A percentile compares a stretch with the other conserved stretches of the same genome.
Evolutionary conservation across 2,888 invertebrate species (phyloP).

Genomic region (Osedax fenrisi): DNA sequence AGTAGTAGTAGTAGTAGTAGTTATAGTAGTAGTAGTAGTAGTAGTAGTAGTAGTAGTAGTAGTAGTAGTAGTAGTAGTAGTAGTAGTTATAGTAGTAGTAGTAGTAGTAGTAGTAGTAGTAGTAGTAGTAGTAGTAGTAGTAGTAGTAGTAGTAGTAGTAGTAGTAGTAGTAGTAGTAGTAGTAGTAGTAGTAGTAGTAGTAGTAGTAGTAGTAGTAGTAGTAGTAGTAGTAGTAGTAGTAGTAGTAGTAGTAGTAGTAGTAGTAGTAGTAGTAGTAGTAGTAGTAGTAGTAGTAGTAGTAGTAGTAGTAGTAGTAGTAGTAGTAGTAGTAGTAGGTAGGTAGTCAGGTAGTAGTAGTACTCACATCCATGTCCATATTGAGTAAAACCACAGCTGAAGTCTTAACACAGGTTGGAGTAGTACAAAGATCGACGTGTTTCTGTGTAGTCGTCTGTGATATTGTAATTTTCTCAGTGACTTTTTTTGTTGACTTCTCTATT

Average conservation of each 20-base stretch:
- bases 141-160: neutral
- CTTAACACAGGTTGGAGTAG: too few species aligned
- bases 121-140: neutral
- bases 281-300: neutral
- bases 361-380: too few species aligned
- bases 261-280: constrained; percentile 1
- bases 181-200: constrained; percentile 7
- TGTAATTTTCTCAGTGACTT: too few species aligned
- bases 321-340: too few species aligned
- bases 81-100: neutral
- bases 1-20: neutral
- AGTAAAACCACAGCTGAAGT: too few species aligned
- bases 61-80: neutral
- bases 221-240: constrained; percentile 7
- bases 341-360: neutral
- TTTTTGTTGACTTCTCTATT: too few species aligned
- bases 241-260: constrained; percentile 10
- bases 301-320: neutral
- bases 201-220: constrained; percentile 8
- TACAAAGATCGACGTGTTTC: too few species aligned
- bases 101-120: neutral
- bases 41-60: neutral
- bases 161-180: constrained; percentile 4
- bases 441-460: too few species aligned
- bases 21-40: neutral